phyloP scores from a whole-genome alignment of 2,797 vertebrate species.

The Odontamblyopus lacepedii region DNA sequence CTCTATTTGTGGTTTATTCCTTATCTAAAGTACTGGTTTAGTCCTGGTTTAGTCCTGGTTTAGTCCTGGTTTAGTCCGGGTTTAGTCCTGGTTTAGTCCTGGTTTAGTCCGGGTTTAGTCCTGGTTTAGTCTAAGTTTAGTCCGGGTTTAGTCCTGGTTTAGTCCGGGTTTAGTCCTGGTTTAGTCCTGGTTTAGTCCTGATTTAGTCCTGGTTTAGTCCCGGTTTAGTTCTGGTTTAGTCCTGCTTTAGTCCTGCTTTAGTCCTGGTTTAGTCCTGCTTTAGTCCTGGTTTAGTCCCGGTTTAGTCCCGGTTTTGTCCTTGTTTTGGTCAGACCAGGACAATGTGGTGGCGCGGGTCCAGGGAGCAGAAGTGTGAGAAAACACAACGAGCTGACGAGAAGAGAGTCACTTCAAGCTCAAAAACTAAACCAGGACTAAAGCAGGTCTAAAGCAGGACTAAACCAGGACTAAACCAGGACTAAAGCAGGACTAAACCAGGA shows the following conservation, averaged over 20 bases:
- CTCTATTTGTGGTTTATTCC: too few relatives aligned
- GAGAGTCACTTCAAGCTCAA: too few relatives aligned
- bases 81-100: not conserved
- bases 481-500: too few relatives aligned
- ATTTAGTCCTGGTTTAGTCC: too few relatives aligned
- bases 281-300: not conserved
- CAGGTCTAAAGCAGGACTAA: too few relatives aligned
- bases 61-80: not conserved
- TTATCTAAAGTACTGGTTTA: too few relatives aligned
- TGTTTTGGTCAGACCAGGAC: not conserved
- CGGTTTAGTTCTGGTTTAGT: too few relatives aligned
- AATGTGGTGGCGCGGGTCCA: not conserved
- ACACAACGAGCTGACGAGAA: not conserved
- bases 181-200: too few relatives aligned
- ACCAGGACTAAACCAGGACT: too few relatives aligned
- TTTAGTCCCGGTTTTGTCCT: not conserved
- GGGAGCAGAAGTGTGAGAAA: not conserved
- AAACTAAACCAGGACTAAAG: not conserved
- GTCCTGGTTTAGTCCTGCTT: not conserved
- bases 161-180: too few relatives aligned
- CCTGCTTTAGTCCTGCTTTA: not conserved
- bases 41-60: not conserved
- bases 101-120: not conserved
- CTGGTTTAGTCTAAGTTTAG: not conserved
- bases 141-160: too few relatives aligned